phyloP scores from a whole-genome alignment of 2,113 vertebrate genomes.

The Notechis scutatus region DNA sequence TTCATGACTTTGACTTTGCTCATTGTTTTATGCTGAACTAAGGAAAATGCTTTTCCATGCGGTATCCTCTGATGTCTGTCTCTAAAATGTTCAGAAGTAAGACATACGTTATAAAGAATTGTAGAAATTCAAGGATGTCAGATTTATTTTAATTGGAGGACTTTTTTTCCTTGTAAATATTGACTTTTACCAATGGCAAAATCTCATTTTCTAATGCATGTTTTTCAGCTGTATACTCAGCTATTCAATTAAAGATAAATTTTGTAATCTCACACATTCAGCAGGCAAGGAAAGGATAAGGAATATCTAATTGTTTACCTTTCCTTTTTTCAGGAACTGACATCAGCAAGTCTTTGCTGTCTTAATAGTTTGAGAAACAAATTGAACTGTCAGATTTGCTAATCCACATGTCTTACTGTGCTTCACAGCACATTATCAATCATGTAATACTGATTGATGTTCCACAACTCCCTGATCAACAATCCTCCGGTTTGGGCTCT shows the following conservation, averaged over 20 bases:
- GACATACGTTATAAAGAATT: not conserved
- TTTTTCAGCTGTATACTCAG: not conserved
- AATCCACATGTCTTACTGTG: constrained; percentile 25
- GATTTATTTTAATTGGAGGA: not conserved
- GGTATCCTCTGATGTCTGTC: not conserved
- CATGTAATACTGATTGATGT: constrained; percentile 26
- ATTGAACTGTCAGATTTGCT: constrained; percentile 25
- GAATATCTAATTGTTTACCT: not conserved
- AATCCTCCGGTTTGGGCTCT: not conserved
- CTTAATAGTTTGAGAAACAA: constrained; percentile 12
- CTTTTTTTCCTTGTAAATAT: not conserved
- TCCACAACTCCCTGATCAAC: not conserved
- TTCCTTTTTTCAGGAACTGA: constrained; percentile 26
- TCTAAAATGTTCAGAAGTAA: not conserved
- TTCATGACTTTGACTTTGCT: not conserved
- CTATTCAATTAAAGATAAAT: not conserved
- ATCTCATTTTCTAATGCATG: not conserved
- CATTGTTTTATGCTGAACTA: not conserved
- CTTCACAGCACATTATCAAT: not conserved
- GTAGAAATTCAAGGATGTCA: not conserved
- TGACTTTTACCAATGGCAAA: not conserved
- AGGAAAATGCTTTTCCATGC: not conserved
- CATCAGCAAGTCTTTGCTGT: constrained; percentile 15
- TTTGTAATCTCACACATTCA: constrained; percentile 11
- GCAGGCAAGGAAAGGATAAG: constrained; percentile 9